phyloP scores from a whole-genome alignment of 1,140 invertebrate genomes.

The Tribolium castaneum region DNA sequence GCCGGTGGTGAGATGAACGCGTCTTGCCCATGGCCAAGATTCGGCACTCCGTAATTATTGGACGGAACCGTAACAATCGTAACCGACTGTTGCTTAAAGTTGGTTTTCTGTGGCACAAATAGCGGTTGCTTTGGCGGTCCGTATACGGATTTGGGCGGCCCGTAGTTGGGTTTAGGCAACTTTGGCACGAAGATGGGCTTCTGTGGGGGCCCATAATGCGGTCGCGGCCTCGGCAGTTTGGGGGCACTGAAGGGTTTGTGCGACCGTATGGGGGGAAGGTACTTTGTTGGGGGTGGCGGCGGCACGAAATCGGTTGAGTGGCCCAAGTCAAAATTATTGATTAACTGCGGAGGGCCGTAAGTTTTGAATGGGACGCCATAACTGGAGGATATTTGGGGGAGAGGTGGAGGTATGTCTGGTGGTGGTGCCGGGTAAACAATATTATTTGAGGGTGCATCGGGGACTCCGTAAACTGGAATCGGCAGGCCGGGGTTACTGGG shows the following conservation, averaged over 20 bases:
- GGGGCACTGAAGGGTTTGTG: conserved; percentile 49
- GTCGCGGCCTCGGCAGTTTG: conserved; percentile 41
- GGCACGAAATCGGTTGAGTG: conserved; percentile 61
- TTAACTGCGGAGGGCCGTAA: conserved; percentile 52
- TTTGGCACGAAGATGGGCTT: conserved; percentile 37
- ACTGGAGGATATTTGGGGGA: conserved; percentile 37
- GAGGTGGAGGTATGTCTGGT: conserved; percentile 64
- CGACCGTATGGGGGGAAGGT: conserved; percentile 41
- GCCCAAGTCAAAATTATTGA: conserved; percentile 38
- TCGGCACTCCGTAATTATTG: conserved; percentile 50
- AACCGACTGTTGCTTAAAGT: conserved; percentile 42
- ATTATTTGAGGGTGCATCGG: conserved; percentile 63
- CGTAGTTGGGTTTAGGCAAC: conserved; percentile 50
- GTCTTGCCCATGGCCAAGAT: conserved; percentile 61
- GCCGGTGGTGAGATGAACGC: conserved; percentile 50
- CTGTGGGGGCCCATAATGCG: conserved; percentile 46
- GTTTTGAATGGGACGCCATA: conserved; percentile 59
- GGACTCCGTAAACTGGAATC: conserved; percentile 68
- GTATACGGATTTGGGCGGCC: conserved; percentile 63
- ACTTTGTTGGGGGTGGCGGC: conserved; percentile 54
- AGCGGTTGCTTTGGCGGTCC: conserved; percentile 65
- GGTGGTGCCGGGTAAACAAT: conserved; percentile 65
- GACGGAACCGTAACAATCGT: conserved; percentile 58
- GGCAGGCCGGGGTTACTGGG: conserved; percentile 65
- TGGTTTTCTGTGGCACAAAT: conserved; percentile 66